These are phyloP conservation scores for Trachelus iudaicus DNA, from an alignment of 2,888 invertebrate species.

Conservation along the genomic window DNA sequence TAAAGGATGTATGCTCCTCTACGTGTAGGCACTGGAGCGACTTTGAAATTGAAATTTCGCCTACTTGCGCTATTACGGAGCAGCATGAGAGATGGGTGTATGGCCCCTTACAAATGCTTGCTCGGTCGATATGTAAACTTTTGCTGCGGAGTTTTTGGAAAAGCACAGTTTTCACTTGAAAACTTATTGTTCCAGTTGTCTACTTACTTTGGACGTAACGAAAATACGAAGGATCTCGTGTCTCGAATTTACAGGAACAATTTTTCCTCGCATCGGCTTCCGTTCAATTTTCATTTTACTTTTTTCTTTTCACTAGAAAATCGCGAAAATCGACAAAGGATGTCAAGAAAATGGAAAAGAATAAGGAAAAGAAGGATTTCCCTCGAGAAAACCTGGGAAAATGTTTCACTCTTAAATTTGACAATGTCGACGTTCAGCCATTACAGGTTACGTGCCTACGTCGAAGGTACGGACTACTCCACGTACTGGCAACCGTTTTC, in stretches of 20 bases:
- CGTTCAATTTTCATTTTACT: neutral
- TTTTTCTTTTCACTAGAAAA: neutral
- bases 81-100: neutral
- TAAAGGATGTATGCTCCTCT: neutral
- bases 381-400: neutral
- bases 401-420: neutral
- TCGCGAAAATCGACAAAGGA: neutral
- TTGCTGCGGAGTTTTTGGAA: neutral
- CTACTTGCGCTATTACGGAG: neutral
- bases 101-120: neutral
- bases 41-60: constrained; percentile 9
- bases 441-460: neutral
- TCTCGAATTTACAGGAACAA: neutral
- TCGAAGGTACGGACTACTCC: neutral
- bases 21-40: neutral
- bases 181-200: neutral
- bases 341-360: neutral
- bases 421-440: neutral
- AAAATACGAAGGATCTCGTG: neutral
- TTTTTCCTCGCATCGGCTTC: neutral
- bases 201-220: neutral
- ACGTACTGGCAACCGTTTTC: neutral
- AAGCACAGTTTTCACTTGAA: neutral
- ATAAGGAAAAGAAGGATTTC: neutral
- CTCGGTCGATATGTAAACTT: neutral